A percentile compares a stretch with the other conserved stretches of the same genome.
Evolutionary conservation across 2,797 vertebrate genomes (phyloP).

Genomic region (Danio tinwini): DNA sequence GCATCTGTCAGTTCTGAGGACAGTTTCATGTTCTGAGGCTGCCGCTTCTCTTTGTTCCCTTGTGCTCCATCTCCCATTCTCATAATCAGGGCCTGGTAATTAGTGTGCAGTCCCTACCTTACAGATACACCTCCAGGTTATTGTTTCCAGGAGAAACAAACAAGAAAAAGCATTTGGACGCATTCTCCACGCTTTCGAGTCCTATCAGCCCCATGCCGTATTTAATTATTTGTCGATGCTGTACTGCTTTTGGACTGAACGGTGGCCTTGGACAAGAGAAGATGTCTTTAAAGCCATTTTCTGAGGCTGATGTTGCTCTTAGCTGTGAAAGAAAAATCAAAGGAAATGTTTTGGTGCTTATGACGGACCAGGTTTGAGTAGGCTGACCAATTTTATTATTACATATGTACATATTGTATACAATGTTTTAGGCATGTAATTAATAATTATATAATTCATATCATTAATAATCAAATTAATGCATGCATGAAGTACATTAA

Average conservation of each 20-base stretch:
- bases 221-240: conserved; percentile 30
- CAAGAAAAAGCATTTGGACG: conserved; percentile 49
- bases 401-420: no score
- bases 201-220: conserved; percentile 20
- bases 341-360: conserved; percentile 1
- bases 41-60: conserved; percentile 79
- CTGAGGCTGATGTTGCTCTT: background rate
- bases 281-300: background rate
- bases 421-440: no score
- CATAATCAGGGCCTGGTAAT: conserved; percentile 80
- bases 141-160: conserved; percentile 59
- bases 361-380: background rate
- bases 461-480: no score
- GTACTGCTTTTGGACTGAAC: background rate
- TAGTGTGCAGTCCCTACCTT: conserved; percentile 79
- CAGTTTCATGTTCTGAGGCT: conserved; percentile 82
- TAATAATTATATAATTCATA: no score
- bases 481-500: background rate
- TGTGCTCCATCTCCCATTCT: conserved; percentile 78
- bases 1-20: conserved; percentile 86
- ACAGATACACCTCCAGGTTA: conserved; percentile 73
- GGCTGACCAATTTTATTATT: background rate
- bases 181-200: conserved; percentile 43
- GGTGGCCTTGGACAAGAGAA: conserved; percentile 14
- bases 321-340: background rate